Evolutionary conservation across 2,888 invertebrate species (phyloP).

Genomic region (Oscheius sp.): DNA sequence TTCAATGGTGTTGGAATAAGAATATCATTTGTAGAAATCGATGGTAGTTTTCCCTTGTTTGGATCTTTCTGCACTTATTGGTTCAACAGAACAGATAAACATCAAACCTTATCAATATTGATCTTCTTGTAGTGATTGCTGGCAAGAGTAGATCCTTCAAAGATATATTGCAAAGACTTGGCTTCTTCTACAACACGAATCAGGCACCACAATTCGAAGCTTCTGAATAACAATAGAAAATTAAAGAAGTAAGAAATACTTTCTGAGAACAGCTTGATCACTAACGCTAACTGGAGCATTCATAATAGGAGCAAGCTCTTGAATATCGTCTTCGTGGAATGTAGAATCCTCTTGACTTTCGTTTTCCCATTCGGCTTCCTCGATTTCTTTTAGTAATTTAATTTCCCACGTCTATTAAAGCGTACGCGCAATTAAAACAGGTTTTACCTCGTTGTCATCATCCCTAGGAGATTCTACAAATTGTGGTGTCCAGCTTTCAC

Average conservation of each 20-base stretch:
- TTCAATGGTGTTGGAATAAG: background rate
- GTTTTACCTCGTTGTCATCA: background rate
- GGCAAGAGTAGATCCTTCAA: conserved; percentile 47
- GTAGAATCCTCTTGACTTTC: background rate
- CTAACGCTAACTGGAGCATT: background rate
- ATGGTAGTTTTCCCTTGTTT: background rate
- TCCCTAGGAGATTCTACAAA: conserved; percentile 7
- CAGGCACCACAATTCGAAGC: conserved; percentile 48
- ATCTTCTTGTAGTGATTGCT: conserved; percentile 35
- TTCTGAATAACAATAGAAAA: conserved; percentile 31
- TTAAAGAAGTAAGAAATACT: background rate
- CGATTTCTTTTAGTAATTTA: background rate
- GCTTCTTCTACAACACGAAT: conserved; percentile 62
- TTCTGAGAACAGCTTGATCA: background rate
- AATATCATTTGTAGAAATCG: background rate
- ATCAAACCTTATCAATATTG: conserved; percentile 45
- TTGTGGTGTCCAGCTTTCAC: conserved; percentile 10
- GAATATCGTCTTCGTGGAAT: background rate
- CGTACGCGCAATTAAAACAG: background rate
- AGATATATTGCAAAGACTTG: conserved; percentile 57
- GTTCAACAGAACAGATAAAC: background rate
- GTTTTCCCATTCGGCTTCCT: conserved; percentile 6
- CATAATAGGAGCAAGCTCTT: conserved; percentile 3
- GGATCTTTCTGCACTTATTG: background rate
- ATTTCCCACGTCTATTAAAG: conserved; percentile 2